Conservation (phyloP, 1,140 invertebrate genomes). For the Diabrotica undecimpunctata region DNA sequence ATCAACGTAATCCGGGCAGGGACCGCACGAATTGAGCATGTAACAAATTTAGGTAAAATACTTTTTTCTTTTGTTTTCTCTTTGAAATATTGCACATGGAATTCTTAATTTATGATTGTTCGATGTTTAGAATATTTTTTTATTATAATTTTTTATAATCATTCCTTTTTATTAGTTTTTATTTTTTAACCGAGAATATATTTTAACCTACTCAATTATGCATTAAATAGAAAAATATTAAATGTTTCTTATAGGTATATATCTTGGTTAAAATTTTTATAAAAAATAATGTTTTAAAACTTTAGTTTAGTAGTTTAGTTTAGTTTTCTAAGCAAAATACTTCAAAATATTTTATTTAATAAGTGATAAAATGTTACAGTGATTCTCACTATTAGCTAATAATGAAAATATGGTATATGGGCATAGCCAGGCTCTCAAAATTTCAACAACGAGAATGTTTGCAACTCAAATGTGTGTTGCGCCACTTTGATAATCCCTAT, state of each 20-base stretch:
- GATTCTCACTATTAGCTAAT: too few relatives aligned
- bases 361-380: too few relatives aligned
- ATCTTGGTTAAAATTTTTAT: not conserved
- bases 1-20: slow-evolving; percentile 7
- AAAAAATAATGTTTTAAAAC: not conserved
- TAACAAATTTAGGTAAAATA: slow-evolving; percentile 16
- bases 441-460: too few relatives aligned
- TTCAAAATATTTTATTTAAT: too few relatives aligned
- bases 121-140: slow-evolving; percentile 39
- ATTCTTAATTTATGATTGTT: slow-evolving; percentile 37
- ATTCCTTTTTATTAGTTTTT: not conserved
- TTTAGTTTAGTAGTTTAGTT: not conserved
- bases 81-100: slow-evolving; percentile 33
- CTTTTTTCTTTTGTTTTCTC: slow-evolving; percentile 20
- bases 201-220: not conserved
- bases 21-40: slow-evolving; percentile 1
- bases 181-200: not conserved
- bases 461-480: too few relatives aligned
- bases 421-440: too few relatives aligned
- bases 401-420: too few relatives aligned
- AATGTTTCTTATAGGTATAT: not conserved
- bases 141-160: not conserved
- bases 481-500: too few relatives aligned
- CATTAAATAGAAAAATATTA: not conserved
- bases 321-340: too few relatives aligned